Evolutionary conservation across 1,140 invertebrate genomes (phyloP).

Genomic region (Oryzaephilus surinamensis): DNA sequence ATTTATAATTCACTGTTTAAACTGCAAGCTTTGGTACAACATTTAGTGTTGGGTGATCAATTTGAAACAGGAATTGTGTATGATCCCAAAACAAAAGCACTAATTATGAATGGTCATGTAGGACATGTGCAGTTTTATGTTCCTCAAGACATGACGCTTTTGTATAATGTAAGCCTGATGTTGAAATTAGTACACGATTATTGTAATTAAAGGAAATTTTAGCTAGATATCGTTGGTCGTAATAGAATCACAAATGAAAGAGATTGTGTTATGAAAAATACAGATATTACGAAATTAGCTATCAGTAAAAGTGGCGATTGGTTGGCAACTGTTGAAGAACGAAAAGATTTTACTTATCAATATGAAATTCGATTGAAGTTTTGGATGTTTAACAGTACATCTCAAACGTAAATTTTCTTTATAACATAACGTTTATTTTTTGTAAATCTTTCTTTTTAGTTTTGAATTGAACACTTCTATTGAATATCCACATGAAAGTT

Average conservation of each 20-base stretch:
- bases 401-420: constrained; percentile 50
- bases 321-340: constrained; percentile 67
- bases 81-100: constrained; percentile 53
- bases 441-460: constrained; percentile 37
- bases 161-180: constrained; percentile 64
- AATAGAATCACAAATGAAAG: constrained; percentile 60
- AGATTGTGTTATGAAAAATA: constrained; percentile 48
- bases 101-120: constrained; percentile 65
- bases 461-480: constrained; percentile 63
- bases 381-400: constrained; percentile 54
- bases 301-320: constrained; percentile 58
- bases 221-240: constrained; percentile 65
- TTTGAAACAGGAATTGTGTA: constrained; percentile 54
- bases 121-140: constrained; percentile 77
- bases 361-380: constrained; percentile 66
- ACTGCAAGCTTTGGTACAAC: constrained; percentile 51
- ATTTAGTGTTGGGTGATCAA: constrained; percentile 50
- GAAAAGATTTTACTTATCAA: constrained; percentile 46
- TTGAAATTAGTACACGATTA: background rate
- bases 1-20: constrained; percentile 51
- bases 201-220: constrained; percentile 27
- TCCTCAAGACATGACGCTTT: constrained; percentile 49
- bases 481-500: constrained; percentile 57
- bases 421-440: too few relatives aligned
- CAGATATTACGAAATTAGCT: constrained; percentile 55